Conservation (phyloP, 2,113 vertebrate genomes). For the Python bivittatus region DNA sequence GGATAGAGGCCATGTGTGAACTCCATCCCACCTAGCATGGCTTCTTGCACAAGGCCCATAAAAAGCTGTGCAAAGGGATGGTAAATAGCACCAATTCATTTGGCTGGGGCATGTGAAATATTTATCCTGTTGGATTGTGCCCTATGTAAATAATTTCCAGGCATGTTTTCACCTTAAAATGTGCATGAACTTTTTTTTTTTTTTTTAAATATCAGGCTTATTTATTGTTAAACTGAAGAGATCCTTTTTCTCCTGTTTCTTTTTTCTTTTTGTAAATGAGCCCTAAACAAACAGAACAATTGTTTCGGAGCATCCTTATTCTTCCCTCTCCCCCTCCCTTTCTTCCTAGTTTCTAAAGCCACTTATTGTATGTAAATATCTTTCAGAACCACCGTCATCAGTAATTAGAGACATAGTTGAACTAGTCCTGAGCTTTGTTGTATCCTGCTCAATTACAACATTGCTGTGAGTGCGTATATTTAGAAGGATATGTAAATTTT, state of each 20-base stretch:
- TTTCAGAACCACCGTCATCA: slow-evolving; percentile 46
- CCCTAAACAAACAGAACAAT: slow-evolving; percentile 51
- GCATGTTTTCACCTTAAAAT: slow-evolving; percentile 73
- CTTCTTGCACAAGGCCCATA: not conserved
- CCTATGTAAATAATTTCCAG: slow-evolving; percentile 69
- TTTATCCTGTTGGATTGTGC: not conserved
- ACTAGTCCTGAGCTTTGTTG: slow-evolving; percentile 48
- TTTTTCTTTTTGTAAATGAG: slow-evolving; percentile 74
- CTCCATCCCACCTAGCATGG: not conserved
- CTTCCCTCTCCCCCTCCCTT: slow-evolving; percentile 31
- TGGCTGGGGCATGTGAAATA: slow-evolving; percentile 3
- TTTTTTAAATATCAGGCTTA: slow-evolving; percentile 71
- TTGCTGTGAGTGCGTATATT: slow-evolving; percentile 61
- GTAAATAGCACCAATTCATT: slow-evolving; percentile 1
- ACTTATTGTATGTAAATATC: slow-evolving; percentile 53
- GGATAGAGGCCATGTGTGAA: slow-evolving; percentile 52
- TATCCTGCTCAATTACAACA: slow-evolving; percentile 47
- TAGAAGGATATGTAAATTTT: slow-evolving; percentile 62
- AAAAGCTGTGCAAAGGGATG: slow-evolving; percentile 2
- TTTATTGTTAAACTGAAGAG: slow-evolving; percentile 79
- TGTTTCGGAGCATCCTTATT: slow-evolving; percentile 59
- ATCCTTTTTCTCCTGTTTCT: slow-evolving; percentile 16
- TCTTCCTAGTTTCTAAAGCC: slow-evolving; percentile 59
- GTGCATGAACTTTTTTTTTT: slow-evolving; percentile 72
- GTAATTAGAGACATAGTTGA: slow-evolving; percentile 46